Evolutionary conservation across 2,113 vertebrate species (phyloP).

Genomic region (Machaerirhynchus nigripectus): DNA sequence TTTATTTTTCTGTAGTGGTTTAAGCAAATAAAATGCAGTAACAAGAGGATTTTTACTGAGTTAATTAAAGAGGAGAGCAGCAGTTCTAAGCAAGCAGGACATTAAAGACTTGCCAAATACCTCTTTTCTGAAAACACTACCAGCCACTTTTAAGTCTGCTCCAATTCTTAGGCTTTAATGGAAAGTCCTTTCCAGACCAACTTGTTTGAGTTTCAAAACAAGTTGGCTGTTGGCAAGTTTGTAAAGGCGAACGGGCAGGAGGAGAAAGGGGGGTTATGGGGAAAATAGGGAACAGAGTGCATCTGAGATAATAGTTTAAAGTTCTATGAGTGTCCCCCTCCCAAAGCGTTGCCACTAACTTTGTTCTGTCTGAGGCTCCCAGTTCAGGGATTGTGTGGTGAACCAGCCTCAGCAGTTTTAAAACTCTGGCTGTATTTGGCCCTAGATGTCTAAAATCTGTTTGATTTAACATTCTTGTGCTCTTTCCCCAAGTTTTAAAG

Average conservation of each 20-base stretch:
- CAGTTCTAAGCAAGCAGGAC: slow-evolving; percentile 52
- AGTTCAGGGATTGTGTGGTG: background rate
- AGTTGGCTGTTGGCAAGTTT: background rate
- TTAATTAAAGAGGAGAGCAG: slow-evolving; percentile 59
- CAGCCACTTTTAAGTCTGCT: slow-evolving; percentile 43
- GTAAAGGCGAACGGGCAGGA: background rate
- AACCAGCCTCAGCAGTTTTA: background rate
- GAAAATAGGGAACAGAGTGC: background rate
- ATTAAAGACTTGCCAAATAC: slow-evolving; percentile 60
- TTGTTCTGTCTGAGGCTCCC: background rate
- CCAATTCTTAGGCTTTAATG: slow-evolving; percentile 22
- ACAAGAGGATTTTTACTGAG: slow-evolving; percentile 45
- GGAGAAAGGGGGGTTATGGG: background rate
- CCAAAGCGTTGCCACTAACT: background rate
- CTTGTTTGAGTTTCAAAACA: slow-evolving; percentile 32
- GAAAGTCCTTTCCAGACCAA: slow-evolving; percentile 44
- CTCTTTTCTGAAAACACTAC: slow-evolving; percentile 48
- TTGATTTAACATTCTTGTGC: background rate
- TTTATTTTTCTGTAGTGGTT: slow-evolving; percentile 48
- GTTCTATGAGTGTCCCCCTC: background rate
- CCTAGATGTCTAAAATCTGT: background rate
- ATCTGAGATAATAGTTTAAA: background rate
- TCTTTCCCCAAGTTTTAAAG: slow-evolving; percentile 14
- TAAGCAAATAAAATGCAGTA: slow-evolving; percentile 41
- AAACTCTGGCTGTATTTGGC: background rate